Conservation (phyloP, 2,888 invertebrate species). For the Onthophagus sagittarius region DNA sequence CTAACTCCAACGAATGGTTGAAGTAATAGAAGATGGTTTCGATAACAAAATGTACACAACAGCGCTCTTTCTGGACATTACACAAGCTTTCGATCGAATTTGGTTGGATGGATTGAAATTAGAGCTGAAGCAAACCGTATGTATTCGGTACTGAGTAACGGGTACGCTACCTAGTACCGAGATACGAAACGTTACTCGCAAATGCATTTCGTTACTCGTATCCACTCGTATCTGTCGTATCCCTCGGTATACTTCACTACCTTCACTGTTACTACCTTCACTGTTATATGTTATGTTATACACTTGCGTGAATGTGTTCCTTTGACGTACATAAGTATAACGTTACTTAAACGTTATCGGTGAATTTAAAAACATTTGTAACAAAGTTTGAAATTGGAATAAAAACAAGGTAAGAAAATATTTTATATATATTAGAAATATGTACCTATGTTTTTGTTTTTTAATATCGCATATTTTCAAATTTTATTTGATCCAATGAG, state of each 20-base stretch:
- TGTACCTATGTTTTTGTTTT: neutral
- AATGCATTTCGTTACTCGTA: neutral
- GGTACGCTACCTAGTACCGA: neutral
- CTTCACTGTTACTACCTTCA: too few species aligned
- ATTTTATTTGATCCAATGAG: neutral
- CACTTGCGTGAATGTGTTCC: too few species aligned
- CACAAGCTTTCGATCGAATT: too few species aligned
- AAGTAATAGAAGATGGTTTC: too few species aligned
- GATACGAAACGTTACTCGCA: neutral
- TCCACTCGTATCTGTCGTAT: neutral
- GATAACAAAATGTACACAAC: too few species aligned
- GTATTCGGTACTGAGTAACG: neutral
- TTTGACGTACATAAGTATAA: too few species aligned
- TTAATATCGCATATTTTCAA: neutral
- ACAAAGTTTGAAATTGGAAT: neutral
- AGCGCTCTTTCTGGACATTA: too few species aligned
- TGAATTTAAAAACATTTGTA: neutral
- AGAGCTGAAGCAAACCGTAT: neutral
- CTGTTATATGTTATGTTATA: too few species aligned
- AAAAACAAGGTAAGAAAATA: neutral
- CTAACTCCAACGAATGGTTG: too few species aligned
- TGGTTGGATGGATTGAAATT: too few species aligned
- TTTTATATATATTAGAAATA: neutral
- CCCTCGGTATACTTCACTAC: too few species aligned
- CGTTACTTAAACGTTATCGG: too few species aligned